phyloP scores from a whole-genome alignment of 2,888 invertebrate genomes.

The Ptychoptera contaminata region DNA sequence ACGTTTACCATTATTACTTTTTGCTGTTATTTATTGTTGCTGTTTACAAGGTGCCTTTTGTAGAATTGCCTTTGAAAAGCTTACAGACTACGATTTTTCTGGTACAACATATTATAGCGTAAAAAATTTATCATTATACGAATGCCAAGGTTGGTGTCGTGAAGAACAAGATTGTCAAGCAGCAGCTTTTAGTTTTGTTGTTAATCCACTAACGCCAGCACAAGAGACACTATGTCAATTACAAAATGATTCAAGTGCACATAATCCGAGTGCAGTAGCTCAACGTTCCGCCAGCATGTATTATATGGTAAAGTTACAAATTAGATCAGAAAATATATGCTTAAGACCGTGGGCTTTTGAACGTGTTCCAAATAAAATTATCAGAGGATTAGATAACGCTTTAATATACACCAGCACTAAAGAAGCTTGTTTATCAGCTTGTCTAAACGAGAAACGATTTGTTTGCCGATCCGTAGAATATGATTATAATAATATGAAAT shows the following conservation, averaged over 20 bases:
- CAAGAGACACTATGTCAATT: slow-evolving; percentile 83
- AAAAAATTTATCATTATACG: slow-evolving; percentile 78
- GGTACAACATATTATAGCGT: slow-evolving; percentile 87
- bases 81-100: slow-evolving; percentile 81
- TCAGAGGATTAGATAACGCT: slow-evolving; percentile 79
- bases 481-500: slow-evolving; percentile 83
- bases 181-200: slow-evolving; percentile 83
- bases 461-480: slow-evolving; percentile 85
- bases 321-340: slow-evolving; percentile 83
- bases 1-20: too few relatives aligned
- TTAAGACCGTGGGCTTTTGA: slow-evolving; percentile 87
- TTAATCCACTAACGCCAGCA: slow-evolving; percentile 80
- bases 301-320: slow-evolving; percentile 79
- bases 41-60: slow-evolving; percentile 32
- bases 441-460: slow-evolving; percentile 85
- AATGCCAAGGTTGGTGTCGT: slow-evolving; percentile 90
- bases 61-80: slow-evolving; percentile 81
- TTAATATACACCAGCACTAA: slow-evolving; percentile 87
- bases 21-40: too few relatives aligned
- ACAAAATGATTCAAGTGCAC: slow-evolving; percentile 84
- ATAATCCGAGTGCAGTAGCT: slow-evolving; percentile 72
- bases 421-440: slow-evolving; percentile 84
- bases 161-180: slow-evolving; percentile 86
- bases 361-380: slow-evolving; percentile 81
- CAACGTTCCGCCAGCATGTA: slow-evolving; percentile 80